Conservation (phyloP, 2,113 vertebrate species). For the Nibea coibor region DNA sequence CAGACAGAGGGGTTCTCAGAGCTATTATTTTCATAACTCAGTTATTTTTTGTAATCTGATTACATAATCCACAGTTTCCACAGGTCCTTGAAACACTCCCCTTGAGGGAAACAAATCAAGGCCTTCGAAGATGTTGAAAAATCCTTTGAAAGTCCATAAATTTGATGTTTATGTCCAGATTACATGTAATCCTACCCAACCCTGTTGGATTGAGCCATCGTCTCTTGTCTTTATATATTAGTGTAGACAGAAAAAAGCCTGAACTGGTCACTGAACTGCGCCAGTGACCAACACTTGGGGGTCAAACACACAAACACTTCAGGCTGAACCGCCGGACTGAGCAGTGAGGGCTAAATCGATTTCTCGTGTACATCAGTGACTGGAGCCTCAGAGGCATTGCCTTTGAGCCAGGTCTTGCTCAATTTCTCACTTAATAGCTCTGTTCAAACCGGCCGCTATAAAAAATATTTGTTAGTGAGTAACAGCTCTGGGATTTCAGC, state of each 20-base stretch:
- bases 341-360: neutral
- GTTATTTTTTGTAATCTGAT: too few relatives aligned
- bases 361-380: neutral
- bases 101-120: too few relatives aligned
- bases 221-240: neutral
- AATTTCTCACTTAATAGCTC: neutral
- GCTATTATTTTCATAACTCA: neutral
- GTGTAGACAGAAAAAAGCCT: neutral
- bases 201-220: neutral
- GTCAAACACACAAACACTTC: neutral
- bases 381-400: neutral
- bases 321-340: constrained; percentile 11
- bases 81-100: too few relatives aligned
- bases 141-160: too few relatives aligned
- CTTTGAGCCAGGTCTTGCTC: neutral
- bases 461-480: neutral
- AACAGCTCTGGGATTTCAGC: neutral
- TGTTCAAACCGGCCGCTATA: neutral
- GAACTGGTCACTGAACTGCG: neutral
- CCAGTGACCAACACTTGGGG: neutral
- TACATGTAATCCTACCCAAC: too few relatives aligned
- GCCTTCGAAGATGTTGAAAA: too few relatives aligned
- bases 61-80: too few relatives aligned
- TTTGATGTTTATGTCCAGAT: too few relatives aligned
- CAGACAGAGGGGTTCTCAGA: neutral